Evolutionary conservation across 2,113 vertebrate genomes (phyloP).

Genomic region (Hepsetus odoe): DNA sequence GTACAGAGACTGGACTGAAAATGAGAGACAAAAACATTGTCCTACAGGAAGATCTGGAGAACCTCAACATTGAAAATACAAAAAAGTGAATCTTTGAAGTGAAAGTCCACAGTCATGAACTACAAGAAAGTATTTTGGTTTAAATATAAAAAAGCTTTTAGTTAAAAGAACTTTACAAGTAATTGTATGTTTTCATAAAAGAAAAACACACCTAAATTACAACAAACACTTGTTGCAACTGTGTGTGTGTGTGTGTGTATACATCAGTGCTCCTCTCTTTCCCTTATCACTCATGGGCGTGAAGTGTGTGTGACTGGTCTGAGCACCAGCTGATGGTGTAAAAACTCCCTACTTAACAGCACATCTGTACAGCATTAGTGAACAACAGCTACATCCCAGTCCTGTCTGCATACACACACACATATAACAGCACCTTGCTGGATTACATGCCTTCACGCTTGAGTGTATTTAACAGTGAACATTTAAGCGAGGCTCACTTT

Average conservation of each 20-base stretch:
- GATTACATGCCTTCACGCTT: background rate
- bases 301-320: slow-evolving; percentile 22
- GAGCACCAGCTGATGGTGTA: background rate
- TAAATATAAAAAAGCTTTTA: too few relatives aligned
- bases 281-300: background rate
- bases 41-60: too few relatives aligned
- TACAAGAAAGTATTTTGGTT: too few relatives aligned
- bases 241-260: slow-evolving; percentile 16
- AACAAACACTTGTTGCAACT: background rate
- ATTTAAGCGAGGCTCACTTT: background rate
- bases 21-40: too few relatives aligned
- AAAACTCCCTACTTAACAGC: background rate
- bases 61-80: too few relatives aligned
- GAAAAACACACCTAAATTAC: background rate
- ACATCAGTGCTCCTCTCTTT: background rate
- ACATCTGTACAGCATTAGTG: slow-evolving; percentile 22
- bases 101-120: too few relatives aligned
- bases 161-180: too few relatives aligned
- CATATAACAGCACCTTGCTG: background rate
- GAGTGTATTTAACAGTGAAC: slow-evolving; percentile 3
- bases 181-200: too few relatives aligned
- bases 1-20: too few relatives aligned
- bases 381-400: background rate
- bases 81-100: too few relatives aligned
- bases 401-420: background rate